These are phyloP conservation scores for Venusia cambrica DNA, from an alignment of 2,888 invertebrate genomes.

Conservation along the genomic window DNA sequence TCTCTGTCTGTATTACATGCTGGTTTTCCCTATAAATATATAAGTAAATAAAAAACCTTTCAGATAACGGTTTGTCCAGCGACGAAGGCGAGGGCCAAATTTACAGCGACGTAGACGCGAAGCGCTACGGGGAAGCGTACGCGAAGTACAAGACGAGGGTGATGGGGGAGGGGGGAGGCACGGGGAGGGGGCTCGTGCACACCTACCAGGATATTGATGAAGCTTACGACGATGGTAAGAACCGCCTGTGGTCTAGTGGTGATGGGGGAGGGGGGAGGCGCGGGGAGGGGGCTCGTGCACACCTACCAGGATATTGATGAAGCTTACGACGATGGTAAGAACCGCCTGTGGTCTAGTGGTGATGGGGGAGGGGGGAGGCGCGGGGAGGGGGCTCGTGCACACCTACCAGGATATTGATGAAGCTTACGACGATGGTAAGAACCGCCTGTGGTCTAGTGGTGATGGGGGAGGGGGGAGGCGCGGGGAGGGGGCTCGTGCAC, in stretches of 20 bases:
- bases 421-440: slow-evolving; percentile 42
- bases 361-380: slow-evolving; percentile 43
- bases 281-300: slow-evolving; percentile 46
- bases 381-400: slow-evolving; percentile 46
- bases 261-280: slow-evolving; percentile 43
- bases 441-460: no score
- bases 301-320: slow-evolving; percentile 43
- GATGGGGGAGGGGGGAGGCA: slow-evolving; percentile 43
- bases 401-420: slow-evolving; percentile 43
- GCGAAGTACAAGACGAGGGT: slow-evolving; percentile 84
- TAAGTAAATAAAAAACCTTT: slow-evolving; percentile 21
- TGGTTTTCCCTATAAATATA: no score
- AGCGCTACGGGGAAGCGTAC: slow-evolving; percentile 83
- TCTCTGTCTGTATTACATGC: no score
- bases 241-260: no score
- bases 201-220: slow-evolving; percentile 43
- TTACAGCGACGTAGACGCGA: slow-evolving; percentile 77
- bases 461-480: slow-evolving; percentile 43
- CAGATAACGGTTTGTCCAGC: slow-evolving; percentile 71
- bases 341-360: no score
- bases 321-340: slow-evolving; percentile 42
- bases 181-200: slow-evolving; percentile 46
- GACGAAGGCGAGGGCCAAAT: slow-evolving; percentile 70
- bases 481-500: slow-evolving; percentile 46
- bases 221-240: slow-evolving; percentile 42